Conservation (phyloP, 1,140 invertebrate species). For the Caenorhabditis brenneri region DNA sequence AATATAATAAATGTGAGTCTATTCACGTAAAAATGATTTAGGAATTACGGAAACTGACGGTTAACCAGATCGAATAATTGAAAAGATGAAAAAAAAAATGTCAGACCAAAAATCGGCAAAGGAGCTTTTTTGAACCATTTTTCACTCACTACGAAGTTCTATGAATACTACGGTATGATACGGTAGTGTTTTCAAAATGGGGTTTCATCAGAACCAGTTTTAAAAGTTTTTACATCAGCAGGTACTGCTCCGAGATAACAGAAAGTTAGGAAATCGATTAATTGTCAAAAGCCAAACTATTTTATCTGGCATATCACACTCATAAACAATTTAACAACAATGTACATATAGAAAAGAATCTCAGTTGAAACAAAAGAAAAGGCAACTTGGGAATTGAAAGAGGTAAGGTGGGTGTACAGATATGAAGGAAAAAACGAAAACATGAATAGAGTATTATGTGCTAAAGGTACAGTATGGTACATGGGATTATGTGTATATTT, state of each 20-base stretch:
- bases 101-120: too few relatives aligned
- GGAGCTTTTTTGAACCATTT: too few relatives aligned
- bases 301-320: neutral
- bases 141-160: too few relatives aligned
- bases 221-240: too few relatives aligned
- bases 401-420: neutral
- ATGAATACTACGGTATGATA: too few relatives aligned
- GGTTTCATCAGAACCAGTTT: too few relatives aligned
- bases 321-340: neutral
- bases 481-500: neutral
- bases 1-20: too few relatives aligned
- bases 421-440: neutral
- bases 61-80: too few relatives aligned
- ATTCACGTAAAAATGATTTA: too few relatives aligned
- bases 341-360: neutral
- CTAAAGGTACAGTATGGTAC: neutral
- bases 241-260: neutral
- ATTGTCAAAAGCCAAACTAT: neutral
- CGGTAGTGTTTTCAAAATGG: too few relatives aligned
- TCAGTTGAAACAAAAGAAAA: neutral
- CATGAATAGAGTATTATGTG: neutral
- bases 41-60: too few relatives aligned
- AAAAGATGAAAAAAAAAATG: too few relatives aligned
- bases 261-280: neutral
- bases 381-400: neutral